A percentile compares a stretch with the other conserved stretches of the same genome.
phyloP scores from a whole-genome alignment of 1,140 invertebrate genomes.

The Teleogryllus occipitalis region DNA sequence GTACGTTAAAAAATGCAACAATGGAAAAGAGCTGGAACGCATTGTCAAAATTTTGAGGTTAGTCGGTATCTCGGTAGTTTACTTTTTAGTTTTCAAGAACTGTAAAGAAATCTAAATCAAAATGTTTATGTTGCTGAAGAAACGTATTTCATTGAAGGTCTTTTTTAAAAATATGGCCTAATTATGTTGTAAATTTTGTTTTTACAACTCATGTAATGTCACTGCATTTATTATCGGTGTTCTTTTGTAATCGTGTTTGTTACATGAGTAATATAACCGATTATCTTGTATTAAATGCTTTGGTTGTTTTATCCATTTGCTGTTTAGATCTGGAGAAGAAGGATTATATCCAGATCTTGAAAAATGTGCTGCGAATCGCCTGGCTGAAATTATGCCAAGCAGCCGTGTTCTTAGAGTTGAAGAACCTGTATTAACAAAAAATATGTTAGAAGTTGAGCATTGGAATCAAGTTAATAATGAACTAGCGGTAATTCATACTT shows the following conservation, averaged over 20 bases:
- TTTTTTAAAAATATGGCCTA: not conserved
- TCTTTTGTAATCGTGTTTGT: not conserved
- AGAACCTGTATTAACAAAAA: constrained; percentile 38
- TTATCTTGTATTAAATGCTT: not conserved
- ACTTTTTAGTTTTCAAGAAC: no score
- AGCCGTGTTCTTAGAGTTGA: constrained; percentile 43
- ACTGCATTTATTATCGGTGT: not conserved
- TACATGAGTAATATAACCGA: not conserved
- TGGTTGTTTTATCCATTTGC: not conserved
- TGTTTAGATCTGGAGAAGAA: constrained; percentile 53
- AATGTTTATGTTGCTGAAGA: constrained; percentile 10
- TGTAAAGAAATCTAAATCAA: not conserved
- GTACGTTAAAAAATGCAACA: constrained; percentile 44
- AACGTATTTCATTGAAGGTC: not conserved
- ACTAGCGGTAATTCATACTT: constrained; percentile 30
- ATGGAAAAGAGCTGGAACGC: constrained; percentile 47
- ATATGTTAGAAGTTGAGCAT: constrained; percentile 35
- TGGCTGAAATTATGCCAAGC: constrained; percentile 42
- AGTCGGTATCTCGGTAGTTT: constrained; percentile 7
- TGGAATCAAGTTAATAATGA: constrained; percentile 37
- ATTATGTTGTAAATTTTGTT: not conserved
- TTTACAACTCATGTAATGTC: not conserved
- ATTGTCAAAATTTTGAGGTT: constrained; percentile 48
- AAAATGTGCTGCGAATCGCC: constrained; percentile 43
- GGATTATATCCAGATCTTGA: constrained; percentile 52